Percentiles rank a stretch among this genome's conserved stretches.
phyloP scores from a whole-genome alignment of 2,113 vertebrate genomes.

The Hyaena hyaena region DNA sequence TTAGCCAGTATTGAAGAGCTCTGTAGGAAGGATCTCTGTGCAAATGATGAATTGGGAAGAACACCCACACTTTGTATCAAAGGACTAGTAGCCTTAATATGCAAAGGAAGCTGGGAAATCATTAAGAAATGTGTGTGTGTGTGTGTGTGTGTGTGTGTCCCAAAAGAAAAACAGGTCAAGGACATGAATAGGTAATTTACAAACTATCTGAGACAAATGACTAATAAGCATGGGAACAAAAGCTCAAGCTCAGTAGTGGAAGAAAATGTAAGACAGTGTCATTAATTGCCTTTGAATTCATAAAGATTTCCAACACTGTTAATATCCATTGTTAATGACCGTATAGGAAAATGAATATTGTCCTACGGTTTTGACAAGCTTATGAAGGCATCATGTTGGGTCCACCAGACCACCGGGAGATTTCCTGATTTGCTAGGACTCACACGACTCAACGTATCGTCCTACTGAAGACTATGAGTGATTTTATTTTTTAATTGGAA shows the following conservation, averaged over 20 bases:
- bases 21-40: background rate
- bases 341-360: background rate
- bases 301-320: constrained; percentile 21
- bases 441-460: background rate
- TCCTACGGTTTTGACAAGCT: background rate
- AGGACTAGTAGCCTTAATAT: background rate
- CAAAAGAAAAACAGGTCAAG: background rate
- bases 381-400: background rate
- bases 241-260: background rate
- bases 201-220: background rate
- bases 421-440: background rate
- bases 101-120: background rate
- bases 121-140: background rate
- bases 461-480: background rate
- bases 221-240: background rate
- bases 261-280: background rate
- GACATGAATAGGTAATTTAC: background rate
- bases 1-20: background rate
- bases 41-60: constrained; percentile 17
- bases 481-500: background rate
- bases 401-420: background rate
- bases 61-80: background rate
- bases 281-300: background rate
- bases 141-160: background rate
- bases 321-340: background rate